These are phyloP conservation scores for Oreocharis arfaki DNA, from an alignment of 2,113 vertebrate genomes.

Conservation along the genomic window DNA sequence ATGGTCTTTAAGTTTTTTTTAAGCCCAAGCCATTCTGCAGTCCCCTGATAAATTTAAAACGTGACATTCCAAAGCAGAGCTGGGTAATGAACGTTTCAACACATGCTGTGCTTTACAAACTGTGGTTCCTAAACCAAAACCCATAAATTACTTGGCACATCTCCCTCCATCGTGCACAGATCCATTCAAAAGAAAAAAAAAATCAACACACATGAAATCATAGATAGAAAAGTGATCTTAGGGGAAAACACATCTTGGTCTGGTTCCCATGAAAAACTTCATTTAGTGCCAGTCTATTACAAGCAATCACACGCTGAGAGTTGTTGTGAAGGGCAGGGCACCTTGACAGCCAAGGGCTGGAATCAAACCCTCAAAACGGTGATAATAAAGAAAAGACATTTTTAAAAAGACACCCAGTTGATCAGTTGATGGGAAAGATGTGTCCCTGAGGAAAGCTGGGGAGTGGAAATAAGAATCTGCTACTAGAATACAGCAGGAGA, in stretches of 20 bases:
- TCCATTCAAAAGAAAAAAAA: neutral
- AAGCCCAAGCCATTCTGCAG: neutral
- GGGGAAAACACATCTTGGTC: neutral
- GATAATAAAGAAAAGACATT: neutral
- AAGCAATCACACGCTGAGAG: neutral
- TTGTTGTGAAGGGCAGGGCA: neutral
- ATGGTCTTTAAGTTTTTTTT: neutral
- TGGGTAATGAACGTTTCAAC: neutral
- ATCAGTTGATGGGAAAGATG: neutral
- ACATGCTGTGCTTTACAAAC: neutral
- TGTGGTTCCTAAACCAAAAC: neutral
- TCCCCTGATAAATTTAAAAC: neutral
- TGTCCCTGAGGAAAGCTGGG: neutral
- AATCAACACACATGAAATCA: neutral
- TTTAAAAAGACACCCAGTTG: neutral
- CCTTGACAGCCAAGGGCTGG: neutral
- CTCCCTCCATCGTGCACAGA: neutral
- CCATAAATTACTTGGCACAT: neutral
- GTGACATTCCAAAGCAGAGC: neutral
- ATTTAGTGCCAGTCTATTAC: neutral
- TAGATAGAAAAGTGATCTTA: neutral
- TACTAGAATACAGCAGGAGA: neutral
- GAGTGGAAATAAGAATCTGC: neutral
- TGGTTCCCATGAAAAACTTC: neutral
- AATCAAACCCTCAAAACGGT: neutral